Base-by-base conservation (phyloP, 2,888 invertebrate species). In the Drosophila algonquin region DNA sequence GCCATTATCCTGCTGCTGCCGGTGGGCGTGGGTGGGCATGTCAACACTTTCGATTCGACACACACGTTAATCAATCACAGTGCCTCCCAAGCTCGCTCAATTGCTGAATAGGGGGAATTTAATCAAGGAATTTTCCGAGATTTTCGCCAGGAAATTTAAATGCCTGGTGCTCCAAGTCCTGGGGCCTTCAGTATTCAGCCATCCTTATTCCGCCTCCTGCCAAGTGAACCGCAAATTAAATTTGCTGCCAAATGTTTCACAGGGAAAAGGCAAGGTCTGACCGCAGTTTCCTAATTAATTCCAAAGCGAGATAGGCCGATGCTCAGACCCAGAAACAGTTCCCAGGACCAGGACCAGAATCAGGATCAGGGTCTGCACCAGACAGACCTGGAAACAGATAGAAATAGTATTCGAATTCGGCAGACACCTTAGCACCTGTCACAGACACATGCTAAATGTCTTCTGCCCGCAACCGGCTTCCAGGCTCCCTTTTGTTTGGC, bases 401-500 rank as follows among this genome's bases (percentile, higher is more conserved):
- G 51, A 47, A 73, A 63, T 51, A 47, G 55, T 73, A 70, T 35
- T 63, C 44, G 62, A 64, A 55, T 64, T 30, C 27, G 21, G 64
- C 50, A 47, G 61, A 57, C 57, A 56, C 65, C 65, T 65, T 64
- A 64, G 65, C 65, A 65, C 67, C 67, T 65, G 67, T 65, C 67
- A 57, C 57, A 45, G 35, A 35, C 56, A 57, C 57, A 57, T 67
- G 65, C 50, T 51, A 45, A 65, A 65, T 65, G 55, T 63, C 45
- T 10, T n/a, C 35, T 12, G 35, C 12, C 35, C 35, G 12, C 35
- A 35, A 12, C 35, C 47, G 27, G 12, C 62, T 72, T 63, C 58
- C 35, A 40, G 27, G 12, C 62, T 72, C 65, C 58, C 73, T 65
- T 75, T 75, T 73, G 81, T 78, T 84, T 78, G 79, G 81, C 87